Percentiles rank a stretch among this genome's conserved stretches.
phyloP scores from a whole-genome alignment of 2,113 vertebrate genomes.

The Prunella fulvescens region DNA sequence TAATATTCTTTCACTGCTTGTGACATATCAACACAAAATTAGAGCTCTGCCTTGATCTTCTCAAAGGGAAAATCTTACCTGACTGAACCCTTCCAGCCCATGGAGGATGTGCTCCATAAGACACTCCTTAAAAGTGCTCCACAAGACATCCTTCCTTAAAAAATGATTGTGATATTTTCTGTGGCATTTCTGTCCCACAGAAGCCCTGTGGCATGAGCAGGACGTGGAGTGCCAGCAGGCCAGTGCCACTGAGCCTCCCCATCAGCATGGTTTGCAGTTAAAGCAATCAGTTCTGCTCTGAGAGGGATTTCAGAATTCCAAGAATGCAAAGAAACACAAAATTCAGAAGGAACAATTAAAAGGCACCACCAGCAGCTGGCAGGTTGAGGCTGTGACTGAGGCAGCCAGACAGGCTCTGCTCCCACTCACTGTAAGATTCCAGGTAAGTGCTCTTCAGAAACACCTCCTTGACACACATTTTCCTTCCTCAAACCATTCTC shows the following conservation, averaged over 20 bases:
- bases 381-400: background rate
- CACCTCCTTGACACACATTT: background rate
- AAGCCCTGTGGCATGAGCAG: background rate
- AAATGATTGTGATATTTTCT: background rate
- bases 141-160: background rate
- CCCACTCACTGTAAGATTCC: background rate
- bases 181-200: background rate
- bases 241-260: background rate
- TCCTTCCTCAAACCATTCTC: background rate
- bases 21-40: background rate
- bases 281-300: background rate
- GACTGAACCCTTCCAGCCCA: background rate
- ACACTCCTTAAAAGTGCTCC: background rate
- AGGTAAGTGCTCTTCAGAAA: background rate
- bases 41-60: background rate
- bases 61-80: background rate
- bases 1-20: background rate
- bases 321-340: background rate
- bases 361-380: background rate
- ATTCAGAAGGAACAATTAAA: background rate
- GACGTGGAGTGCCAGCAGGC: background rate
- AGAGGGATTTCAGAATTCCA: background rate
- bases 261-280: background rate
- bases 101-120: background rate
- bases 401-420: background rate